phyloP scores from a whole-genome alignment of 2,888 invertebrate species.

The Lasioglossum calceatum region DNA sequence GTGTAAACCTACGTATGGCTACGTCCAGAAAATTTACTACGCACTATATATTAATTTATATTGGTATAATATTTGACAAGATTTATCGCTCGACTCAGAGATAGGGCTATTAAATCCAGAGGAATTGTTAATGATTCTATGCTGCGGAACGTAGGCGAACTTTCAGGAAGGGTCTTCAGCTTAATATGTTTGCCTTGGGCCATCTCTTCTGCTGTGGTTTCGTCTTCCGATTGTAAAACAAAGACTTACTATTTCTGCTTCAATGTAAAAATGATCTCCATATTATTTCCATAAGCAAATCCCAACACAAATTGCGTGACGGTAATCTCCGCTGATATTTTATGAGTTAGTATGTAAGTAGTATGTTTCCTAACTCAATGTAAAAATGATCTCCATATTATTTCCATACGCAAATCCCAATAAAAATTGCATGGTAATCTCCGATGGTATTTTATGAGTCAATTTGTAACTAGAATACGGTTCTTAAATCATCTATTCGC shows the following conservation, averaged over 20 bases:
- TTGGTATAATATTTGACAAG: conserved; percentile 38
- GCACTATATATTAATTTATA: conserved; percentile 54
- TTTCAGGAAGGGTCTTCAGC: background rate
- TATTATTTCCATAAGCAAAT: background rate
- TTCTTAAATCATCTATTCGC: background rate
- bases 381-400: background rate
- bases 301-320: background rate
- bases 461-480: background rate
- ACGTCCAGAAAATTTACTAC: conserved; percentile 49
- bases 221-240: background rate
- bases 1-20: conserved; percentile 40
- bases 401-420: background rate
- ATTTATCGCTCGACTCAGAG: conserved; percentile 40
- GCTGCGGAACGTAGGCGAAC: conserved; percentile 21
- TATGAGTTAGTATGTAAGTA: background rate
- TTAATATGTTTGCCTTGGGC: conserved; percentile 5
- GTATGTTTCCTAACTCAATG: background rate
- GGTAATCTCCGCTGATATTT: background rate
- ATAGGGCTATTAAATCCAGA: conserved; percentile 40
- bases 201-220: background rate
- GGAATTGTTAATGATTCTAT: conserved; percentile 39
- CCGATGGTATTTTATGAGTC: background rate
- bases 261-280: background rate
- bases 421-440: background rate
- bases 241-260: background rate